Evolutionary conservation across 2,888 invertebrate species (phyloP), one percentile per base, ranked within the genome.

Genomic region (Eulithis prunata): DNA sequence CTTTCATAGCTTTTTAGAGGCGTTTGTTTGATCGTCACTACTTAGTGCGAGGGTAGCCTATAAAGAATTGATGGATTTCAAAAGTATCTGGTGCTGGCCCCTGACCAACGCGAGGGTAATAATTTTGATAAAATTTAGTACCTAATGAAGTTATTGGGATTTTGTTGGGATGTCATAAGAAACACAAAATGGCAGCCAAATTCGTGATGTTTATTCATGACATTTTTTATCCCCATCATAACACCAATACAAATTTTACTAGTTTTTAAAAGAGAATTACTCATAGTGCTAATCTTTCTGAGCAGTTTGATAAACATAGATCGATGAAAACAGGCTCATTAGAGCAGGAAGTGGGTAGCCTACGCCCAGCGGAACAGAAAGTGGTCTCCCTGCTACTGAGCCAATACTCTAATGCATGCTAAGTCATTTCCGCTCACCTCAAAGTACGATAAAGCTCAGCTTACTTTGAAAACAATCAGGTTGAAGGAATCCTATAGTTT

Each of bases 321-420:
- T 6, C 6, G 41, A 41, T 6, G 41, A 41, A 41, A 41, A 10
- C 32, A 58, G n/a, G 14, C 62, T 66, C 45, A 66, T 66, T 62
- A 60, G 45, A 56, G 14, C 66, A 47, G 66, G 66, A 66, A 66
- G 62, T 47, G 55, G 53, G 45, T 41, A 58, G 53, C 54, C 63
- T 57, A 58, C 64, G 64, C 68, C 68, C 61, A 68, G 57, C 68
- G 68, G 68, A 68, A 68, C 68, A 61, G 68, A 68, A 68, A 68
- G 64, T 46, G 61, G 68, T 64, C 57, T 63, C 67, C 49, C 57
- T 49, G 64, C 57, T 47, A 53, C 57, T 8, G 45, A 54, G 57
- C 64, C 57, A 61, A 61, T 64, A 64, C 61, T 61, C 67, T 68
- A 52, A 64, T 68, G 68, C 64, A 68, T 68, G 68, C 68, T 68